Percentiles rank a stretch among this genome's conserved stretches.
Evolutionary conservation across 2,888 invertebrate species (phyloP).

Genomic region (Ormyrus nitidulus): DNA sequence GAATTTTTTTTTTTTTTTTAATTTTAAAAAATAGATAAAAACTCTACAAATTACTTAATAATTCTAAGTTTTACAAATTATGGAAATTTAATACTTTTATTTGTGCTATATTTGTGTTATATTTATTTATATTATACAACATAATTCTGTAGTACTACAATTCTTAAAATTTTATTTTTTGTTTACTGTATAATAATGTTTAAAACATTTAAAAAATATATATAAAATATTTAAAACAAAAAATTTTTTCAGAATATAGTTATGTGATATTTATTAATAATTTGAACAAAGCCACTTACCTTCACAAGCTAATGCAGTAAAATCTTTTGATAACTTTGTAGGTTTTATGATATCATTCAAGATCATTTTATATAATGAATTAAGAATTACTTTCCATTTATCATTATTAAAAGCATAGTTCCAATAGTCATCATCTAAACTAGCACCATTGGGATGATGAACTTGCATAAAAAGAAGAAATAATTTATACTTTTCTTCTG

Average conservation of each 20-base stretch:
- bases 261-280: conserved; percentile 21
- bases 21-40: no score
- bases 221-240: neutral
- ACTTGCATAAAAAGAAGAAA: conserved; percentile 76
- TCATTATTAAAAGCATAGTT: conserved; percentile 72
- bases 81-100: no score
- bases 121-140: no score
- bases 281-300: conserved; percentile 60
- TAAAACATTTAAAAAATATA: no score
- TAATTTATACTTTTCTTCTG: conserved; percentile 75
- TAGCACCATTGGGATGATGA: conserved; percentile 77
- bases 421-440: conserved; percentile 67
- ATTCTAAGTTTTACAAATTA: no score
- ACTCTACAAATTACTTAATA: no score
- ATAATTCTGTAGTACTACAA: no score
- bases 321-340: conserved; percentile 60
- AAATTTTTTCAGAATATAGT: neutral
- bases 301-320: conserved; percentile 67
- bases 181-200: no score
- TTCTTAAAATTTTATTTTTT: no score
- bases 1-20: no score
- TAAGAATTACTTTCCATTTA: conserved; percentile 75
- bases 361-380: conserved; percentile 72
- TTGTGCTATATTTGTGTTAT: no score
- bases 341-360: conserved; percentile 65